Evolutionary conservation across 2,113 vertebrate species (phyloP).

Genomic region (Phaethon lepturus): DNA sequence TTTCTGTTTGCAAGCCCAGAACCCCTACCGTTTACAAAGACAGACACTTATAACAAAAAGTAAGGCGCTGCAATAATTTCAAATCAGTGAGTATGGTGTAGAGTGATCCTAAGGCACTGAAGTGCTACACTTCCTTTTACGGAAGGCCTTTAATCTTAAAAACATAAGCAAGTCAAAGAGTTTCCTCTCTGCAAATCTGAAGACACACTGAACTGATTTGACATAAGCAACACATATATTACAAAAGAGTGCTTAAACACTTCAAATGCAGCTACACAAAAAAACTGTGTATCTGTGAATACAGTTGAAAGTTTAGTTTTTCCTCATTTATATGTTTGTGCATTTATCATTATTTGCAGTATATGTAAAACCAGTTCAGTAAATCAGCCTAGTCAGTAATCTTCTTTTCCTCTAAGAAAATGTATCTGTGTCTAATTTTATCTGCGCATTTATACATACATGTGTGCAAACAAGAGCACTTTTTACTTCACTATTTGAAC

Average conservation of each 20-base stretch:
- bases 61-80: constrained; percentile 68
- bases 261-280: neutral
- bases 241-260: neutral
- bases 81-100: constrained; percentile 35
- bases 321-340: neutral
- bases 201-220: constrained; percentile 22
- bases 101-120: constrained; percentile 46
- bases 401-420: neutral
- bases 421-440: neutral
- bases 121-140: constrained; percentile 26
- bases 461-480: neutral
- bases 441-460: neutral
- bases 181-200: constrained; percentile 29
- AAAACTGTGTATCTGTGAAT: neutral
- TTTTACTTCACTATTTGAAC: neutral
- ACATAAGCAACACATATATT: neutral
- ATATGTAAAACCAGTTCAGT: neutral
- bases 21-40: constrained; percentile 51
- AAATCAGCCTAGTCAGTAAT: neutral
- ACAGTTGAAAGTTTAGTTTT: neutral
- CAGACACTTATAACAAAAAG: constrained; percentile 56
- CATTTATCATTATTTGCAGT: neutral
- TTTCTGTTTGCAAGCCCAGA: constrained; percentile 63
- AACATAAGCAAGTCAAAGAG: constrained; percentile 51
- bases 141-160: constrained; percentile 55